Evolutionary conservation across 2,888 invertebrate genomes (phyloP).

Genomic region (Artemia sp.): DNA sequence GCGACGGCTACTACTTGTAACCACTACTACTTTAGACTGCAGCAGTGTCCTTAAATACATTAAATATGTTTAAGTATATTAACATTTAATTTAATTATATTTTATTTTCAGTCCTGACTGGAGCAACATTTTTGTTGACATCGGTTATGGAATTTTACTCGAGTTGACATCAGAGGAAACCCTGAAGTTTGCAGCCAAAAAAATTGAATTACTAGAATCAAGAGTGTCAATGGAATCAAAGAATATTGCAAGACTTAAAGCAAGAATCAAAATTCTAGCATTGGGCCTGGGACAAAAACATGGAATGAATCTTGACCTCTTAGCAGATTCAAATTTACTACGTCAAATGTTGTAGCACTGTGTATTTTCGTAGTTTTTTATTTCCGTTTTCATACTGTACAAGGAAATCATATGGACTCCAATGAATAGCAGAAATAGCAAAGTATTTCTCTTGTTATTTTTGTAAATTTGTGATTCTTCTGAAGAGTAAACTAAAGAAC

Average conservation of each 20-base stretch:
- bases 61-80: neutral
- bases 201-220: conserved; percentile 45
- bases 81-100: conserved; percentile 22
- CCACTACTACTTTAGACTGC: too few relatives aligned
- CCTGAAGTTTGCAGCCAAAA: conserved; percentile 47
- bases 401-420: too few relatives aligned
- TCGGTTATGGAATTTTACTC: conserved; percentile 56
- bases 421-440: too few relatives aligned
- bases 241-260: conserved; percentile 50
- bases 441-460: too few relatives aligned
- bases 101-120: conserved; percentile 36
- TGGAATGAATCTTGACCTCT: conserved; percentile 19
- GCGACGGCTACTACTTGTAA: too few relatives aligned
- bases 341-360: too few relatives aligned
- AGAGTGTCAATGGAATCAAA: conserved; percentile 44
- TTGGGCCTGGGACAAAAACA: conserved; percentile 48
- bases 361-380: too few relatives aligned
- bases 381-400: too few relatives aligned
- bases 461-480: too few relatives aligned
- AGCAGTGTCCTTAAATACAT: too few relatives aligned
- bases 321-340: too few relatives aligned
- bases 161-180: conserved; percentile 56
- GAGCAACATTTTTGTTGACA: conserved; percentile 47
- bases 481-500: too few relatives aligned
- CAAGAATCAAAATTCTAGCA: conserved; percentile 57